Base-by-base conservation (phyloP, 2,797 vertebrate species). In the Brachyrhaphis roseni region DNA sequence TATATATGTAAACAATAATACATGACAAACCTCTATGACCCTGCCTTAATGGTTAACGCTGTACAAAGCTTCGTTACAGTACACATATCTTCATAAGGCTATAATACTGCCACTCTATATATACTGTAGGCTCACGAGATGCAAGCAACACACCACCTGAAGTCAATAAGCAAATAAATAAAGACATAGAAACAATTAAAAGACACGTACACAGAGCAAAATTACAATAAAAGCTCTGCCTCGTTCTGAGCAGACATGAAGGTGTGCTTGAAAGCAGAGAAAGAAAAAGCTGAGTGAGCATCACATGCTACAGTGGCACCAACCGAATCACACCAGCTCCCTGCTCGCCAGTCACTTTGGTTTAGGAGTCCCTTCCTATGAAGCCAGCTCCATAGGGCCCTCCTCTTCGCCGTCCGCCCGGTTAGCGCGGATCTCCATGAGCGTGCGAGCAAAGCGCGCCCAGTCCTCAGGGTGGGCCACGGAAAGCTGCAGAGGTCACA, bases 391-490 rank as follows among this genome's bases (percentile, higher is more conserved):
- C 87, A 96, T 95, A 0, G 96, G 86, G 64, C 95, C 97, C 87
- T 99, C 98, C 89, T 99, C 98, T 74, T 99, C 98, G 0, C 96
- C 97, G 57, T 99, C 98, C 0, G 97, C 97, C 34, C 96, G 94
- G 95, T 99, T 99, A 18, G 98, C 98, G 0, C 97, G 97, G 70
- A 99, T 98, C 91, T 99, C 98, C 94, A 98, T 95, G 85, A 99
- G 93, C 5, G 98, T 99, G 13, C 96, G 96, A 75, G 97, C 97
- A 2, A 99, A 98, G 53, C 96, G 96, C 0, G 94, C 92, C 98
- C 98, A 99, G 83, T 99, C 98, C 0, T 99, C 98, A 0, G 92
- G 96, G 93, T 98, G 98, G 0, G 97, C 95, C 34, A 96, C 91
- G 0, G 98, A 97, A 81, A 99, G 96, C 98, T 99, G 93, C 47